A percentile compares a stretch with the other conserved stretches of the same genome.
Evolutionary conservation across 2,797 vertebrate genomes (phyloP).

Genomic region (Hemitrygon akajei): DNA sequence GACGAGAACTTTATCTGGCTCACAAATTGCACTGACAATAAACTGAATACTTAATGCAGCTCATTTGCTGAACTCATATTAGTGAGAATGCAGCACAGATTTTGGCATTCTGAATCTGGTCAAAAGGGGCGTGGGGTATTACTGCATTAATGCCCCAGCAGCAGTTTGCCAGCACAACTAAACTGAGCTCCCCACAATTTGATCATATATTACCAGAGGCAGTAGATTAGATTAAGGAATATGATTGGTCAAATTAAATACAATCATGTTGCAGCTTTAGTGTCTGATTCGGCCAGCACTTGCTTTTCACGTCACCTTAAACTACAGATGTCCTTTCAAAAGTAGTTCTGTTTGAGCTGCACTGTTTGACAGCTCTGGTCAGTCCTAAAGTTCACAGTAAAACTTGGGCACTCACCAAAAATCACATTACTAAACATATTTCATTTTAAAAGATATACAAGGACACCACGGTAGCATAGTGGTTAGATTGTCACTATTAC

Average conservation of each 20-base stretch:
- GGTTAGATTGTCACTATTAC: too few relatives aligned
- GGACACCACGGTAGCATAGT: too few relatives aligned
- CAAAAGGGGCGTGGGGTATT: too few relatives aligned
- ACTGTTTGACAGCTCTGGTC: not conserved
- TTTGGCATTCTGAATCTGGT: too few relatives aligned
- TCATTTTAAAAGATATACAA: constrained; percentile 11
- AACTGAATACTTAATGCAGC: too few relatives aligned
- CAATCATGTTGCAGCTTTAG: not conserved
- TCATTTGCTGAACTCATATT: too few relatives aligned
- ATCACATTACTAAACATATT: constrained; percentile 21
- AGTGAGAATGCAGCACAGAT: too few relatives aligned
- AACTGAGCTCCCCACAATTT: not conserved
- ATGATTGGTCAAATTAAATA: not conserved
- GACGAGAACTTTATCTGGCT: too few relatives aligned
- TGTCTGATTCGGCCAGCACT: not conserved
- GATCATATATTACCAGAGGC: not conserved
- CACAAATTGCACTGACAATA: too few relatives aligned
- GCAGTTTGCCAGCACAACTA: not conserved
- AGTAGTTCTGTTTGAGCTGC: not conserved
- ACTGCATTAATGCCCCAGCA: too few relatives aligned
- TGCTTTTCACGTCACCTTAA: not conserved
- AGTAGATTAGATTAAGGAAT: not conserved
- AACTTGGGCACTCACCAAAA: constrained; percentile 26
- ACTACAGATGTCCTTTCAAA: not conserved
- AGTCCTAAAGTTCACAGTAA: not conserved